Evolutionary conservation across 2,888 invertebrate species (phyloP), one percentile per base, ranked within the genome.

Genomic region (Escarpia spicata): DNA sequence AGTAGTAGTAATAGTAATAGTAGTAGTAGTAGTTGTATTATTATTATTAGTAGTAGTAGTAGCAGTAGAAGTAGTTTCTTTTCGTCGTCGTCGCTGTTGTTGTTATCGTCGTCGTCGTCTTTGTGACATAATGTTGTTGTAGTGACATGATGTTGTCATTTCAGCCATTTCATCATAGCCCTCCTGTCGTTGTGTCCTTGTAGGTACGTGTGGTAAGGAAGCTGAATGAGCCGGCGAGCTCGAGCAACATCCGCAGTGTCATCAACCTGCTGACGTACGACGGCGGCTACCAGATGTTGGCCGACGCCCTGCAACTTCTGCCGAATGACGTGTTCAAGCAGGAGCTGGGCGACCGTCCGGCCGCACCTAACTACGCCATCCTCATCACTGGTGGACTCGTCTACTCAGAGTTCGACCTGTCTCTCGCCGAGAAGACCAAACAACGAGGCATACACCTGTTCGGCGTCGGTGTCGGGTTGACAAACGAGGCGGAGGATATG

Each of bases 301-400:
- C 92, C 31, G 93, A 93, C 43, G 94, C 94, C 92, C 60, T 93
- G 75, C 91, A 93, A 12, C 45, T 92, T 3, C 91, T 93, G 52
- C 92, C 93, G 75, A 92, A 92, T 3, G 92, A 93, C n/a, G 91
- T 94, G 26, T 94, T 94, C 93, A 93, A 91, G 3, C 58, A 92
- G 19, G 91, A 44, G 8, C 90, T 92, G 26, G 94, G 94, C 9
- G 93, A 94, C 92, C 58, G 94, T 3, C 91, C 93, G 0, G 60
- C 93, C 3, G 94, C 92, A 19, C 91, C 92, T 4, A 93, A 94
- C 93, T 93, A 93, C 75, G 93, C 92, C 31, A 93, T 94, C 9
- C 92, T 94, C 90, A 92, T 94, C 89, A 94, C 94, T 4, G 93
- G 94, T n/a, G 93, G 94, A 3, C 89, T 93, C 44, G 60, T 93